Conservation (phyloP, 2,888 invertebrate genomes). For the Papilio gigon region DNA sequence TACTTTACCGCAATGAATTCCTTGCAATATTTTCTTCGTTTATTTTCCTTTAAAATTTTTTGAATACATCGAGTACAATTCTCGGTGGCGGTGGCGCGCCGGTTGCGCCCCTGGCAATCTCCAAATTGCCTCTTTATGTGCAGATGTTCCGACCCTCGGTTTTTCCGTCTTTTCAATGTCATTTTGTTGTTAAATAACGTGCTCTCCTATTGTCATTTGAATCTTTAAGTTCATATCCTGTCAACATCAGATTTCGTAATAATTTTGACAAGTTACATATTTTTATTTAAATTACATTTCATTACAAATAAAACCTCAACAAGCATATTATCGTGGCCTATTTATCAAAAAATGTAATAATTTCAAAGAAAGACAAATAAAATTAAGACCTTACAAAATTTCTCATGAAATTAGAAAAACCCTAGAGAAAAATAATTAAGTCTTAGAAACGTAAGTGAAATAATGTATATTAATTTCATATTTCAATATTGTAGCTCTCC, state of each 20-base stretch:
- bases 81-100: slow-evolving; percentile 77
- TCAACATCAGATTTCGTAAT: slow-evolving; percentile 47
- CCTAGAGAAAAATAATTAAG: not conserved
- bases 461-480: slow-evolving; percentile 39
- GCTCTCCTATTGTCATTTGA: slow-evolving; percentile 78
- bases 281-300: not conserved
- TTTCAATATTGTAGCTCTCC: slow-evolving; percentile 39
- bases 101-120: slow-evolving; percentile 82
- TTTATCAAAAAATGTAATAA: slow-evolving; percentile 7
- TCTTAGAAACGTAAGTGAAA: slow-evolving; percentile 23
- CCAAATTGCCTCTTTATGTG: slow-evolving; percentile 83
- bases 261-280: not conserved
- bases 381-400: not conserved
- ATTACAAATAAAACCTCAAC: not conserved
- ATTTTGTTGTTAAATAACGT: slow-evolving; percentile 81
- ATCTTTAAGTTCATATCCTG: slow-evolving; percentile 63
- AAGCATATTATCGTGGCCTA: not conserved
- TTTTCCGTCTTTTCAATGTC: slow-evolving; percentile 82
- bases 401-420: slow-evolving; percentile 1
- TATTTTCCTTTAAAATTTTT: slow-evolving; percentile 66
- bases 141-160: slow-evolving; percentile 81
- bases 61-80: slow-evolving; percentile 81
- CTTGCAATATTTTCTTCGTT: slow-evolving; percentile 75
- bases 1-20: slow-evolving; percentile 80
- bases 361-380: not conserved